A percentile compares a stretch with the other conserved stretches of the same genome.
phyloP scores from a whole-genome alignment of 2,797 vertebrate genomes.

The Argentina silus region DNA sequence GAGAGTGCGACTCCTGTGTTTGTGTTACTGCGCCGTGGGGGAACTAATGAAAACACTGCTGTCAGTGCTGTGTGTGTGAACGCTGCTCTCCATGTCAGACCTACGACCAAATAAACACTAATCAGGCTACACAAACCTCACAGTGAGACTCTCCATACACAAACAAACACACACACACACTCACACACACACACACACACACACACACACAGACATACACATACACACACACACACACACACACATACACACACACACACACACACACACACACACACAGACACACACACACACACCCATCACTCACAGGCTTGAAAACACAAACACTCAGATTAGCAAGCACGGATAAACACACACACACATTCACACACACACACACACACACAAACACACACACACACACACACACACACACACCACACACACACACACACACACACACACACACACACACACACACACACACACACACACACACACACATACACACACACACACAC shows the following conservation, averaged over 20 bases:
- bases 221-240: not conserved
- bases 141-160: constrained; percentile 60
- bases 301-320: too few relatives aligned
- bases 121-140: constrained; percentile 73
- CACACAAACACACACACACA: constrained; percentile 40
- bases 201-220: not conserved
- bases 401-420: constrained; percentile 1
- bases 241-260: not conserved
- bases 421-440: constrained; percentile 22
- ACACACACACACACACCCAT: not conserved
- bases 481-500: constrained; percentile 54
- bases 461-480: constrained; percentile 49
- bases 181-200: not conserved
- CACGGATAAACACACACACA: constrained; percentile 30
- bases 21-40: constrained; percentile 68
- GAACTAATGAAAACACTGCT: constrained; percentile 73
- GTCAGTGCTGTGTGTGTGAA: constrained; percentile 66
- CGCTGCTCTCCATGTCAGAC: constrained; percentile 69
- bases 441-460: constrained; percentile 42
- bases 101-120: constrained; percentile 80
- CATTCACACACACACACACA: constrained; percentile 42
- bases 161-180: constrained; percentile 29
- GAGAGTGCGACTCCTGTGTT: constrained; percentile 70
- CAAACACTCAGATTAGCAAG: not conserved
- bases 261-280: not conserved